Evolutionary conservation across 2,113 vertebrate species (phyloP).

Genomic region (Emydura subglobosa): DNA sequence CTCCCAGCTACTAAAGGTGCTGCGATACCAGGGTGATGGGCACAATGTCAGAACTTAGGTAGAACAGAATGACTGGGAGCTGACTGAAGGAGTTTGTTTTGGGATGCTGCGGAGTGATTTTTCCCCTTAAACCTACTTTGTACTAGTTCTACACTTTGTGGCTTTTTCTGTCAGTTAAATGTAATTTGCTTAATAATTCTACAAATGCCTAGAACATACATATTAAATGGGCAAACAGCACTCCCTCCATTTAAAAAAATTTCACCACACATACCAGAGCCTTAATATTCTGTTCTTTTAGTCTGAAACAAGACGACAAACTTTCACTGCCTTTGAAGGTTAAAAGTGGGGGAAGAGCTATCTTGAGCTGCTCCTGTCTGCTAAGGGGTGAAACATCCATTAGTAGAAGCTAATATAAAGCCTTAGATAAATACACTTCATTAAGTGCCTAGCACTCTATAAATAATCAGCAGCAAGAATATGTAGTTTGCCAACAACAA

Average conservation of each 20-base stretch:
- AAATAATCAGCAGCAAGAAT: background rate
- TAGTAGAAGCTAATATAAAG: background rate
- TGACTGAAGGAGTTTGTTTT: background rate
- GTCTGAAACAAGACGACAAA: background rate
- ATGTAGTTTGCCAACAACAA: background rate
- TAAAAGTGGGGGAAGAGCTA: background rate
- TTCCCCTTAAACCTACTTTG: background rate
- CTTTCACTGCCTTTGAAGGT: background rate
- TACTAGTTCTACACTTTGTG: background rate
- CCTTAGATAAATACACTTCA: background rate
- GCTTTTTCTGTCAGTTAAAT: background rate
- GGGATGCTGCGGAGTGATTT: background rate
- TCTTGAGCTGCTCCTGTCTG: background rate
- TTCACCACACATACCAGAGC: background rate
- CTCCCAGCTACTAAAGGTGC: background rate
- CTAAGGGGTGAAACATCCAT: background rate
- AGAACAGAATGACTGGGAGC: fast-evolving
- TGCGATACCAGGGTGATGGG: background rate
- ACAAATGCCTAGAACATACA: background rate
- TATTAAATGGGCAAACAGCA: background rate
- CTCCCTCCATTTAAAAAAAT: background rate
- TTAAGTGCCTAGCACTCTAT: background rate
- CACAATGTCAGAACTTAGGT: background rate
- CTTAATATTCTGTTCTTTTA: background rate
- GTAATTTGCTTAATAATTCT: background rate